A percentile compares a stretch with the other conserved stretches of the same genome.
These are phyloP conservation scores for Gadopsis marmoratus DNA, from an alignment of 2,797 vertebrate species.

Conservation along the genomic window DNA sequence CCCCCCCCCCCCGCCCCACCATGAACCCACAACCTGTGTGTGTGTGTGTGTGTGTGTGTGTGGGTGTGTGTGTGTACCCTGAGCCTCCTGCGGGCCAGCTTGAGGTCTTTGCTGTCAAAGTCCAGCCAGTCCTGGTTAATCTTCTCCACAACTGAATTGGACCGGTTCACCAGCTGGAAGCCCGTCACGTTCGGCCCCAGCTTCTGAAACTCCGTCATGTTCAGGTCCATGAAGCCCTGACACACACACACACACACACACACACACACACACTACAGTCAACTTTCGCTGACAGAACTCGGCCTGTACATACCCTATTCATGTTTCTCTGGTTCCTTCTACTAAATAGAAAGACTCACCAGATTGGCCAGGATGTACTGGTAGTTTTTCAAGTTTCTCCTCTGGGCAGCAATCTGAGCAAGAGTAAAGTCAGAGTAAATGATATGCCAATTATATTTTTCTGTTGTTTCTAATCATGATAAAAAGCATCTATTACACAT, in stretches of 20 bases:
- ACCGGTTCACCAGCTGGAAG: slow-evolving; percentile 94
- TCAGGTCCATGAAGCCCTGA: slow-evolving; percentile 96
- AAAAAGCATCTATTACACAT: slow-evolving; percentile 53
- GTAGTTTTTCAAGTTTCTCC: slow-evolving; percentile 94
- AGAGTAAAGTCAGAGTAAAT: slow-evolving; percentile 33
- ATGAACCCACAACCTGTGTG: no score
- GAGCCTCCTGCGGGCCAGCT: slow-evolving; percentile 90
- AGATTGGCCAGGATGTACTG: slow-evolving; percentile 96
- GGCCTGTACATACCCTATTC: background rate
- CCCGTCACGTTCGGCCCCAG: slow-evolving; percentile 95
- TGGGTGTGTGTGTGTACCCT: slow-evolving; percentile 82
- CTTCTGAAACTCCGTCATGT: slow-evolving; percentile 92
- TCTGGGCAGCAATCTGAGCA: slow-evolving; percentile 91
- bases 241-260: slow-evolving; percentile 24
- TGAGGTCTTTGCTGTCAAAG: slow-evolving; percentile 93
- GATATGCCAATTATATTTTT: slow-evolving; percentile 49
- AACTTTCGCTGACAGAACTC: background rate
- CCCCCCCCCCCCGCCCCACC: no score
- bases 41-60: background rate
- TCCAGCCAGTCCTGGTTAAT: slow-evolving; percentile 93
- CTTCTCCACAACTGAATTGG: slow-evolving; percentile 85
- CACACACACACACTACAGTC: slow-evolving; percentile 2
- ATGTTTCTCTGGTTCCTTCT: background rate
- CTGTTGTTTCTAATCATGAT: slow-evolving; percentile 64
- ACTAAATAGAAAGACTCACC: slow-evolving; percentile 84